A percentile compares a stretch with the other conserved stretches of the same genome.
Conservation (phyloP, 2,113 vertebrate genomes). For the Cyphomyrus plagiostoma region DNA sequence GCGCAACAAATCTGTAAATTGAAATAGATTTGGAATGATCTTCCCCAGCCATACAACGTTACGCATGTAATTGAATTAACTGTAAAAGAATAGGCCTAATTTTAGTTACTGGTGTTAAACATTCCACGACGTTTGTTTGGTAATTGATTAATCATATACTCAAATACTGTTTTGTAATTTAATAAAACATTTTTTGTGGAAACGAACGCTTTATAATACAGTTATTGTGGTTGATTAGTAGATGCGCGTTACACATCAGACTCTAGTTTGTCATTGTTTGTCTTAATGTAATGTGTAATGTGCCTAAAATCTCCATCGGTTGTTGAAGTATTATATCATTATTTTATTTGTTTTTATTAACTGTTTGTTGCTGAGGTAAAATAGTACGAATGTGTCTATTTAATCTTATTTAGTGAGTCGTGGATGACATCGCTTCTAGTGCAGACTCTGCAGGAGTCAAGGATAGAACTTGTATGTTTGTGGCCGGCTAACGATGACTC, state of each 20-base stretch:
- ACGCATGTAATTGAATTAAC: background rate
- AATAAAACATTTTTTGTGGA: background rate
- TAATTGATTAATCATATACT: background rate
- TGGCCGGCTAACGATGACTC: slow-evolving; percentile 13
- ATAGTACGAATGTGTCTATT: background rate
- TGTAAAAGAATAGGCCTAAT: background rate
- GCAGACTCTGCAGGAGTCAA: slow-evolving; percentile 13
- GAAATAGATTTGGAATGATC: background rate
- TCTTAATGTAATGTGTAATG: background rate
- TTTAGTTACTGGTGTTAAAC: background rate
- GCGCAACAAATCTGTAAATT: background rate
- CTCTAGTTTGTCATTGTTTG: background rate
- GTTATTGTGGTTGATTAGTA: background rate
- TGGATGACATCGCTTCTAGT: background rate
- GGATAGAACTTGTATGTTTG: slow-evolving; percentile 3
- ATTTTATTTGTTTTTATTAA: background rate
- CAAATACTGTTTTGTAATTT: background rate
- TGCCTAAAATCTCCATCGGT: background rate
- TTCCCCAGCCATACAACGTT: background rate
- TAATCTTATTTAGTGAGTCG: background rate
- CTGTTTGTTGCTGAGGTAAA: background rate
- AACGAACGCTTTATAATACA: background rate
- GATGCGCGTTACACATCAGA: background rate
- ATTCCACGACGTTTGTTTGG: background rate
- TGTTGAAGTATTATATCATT: background rate